phyloP scores from a whole-genome alignment of 1,140 invertebrate genomes.

The Lepeophtheirus salmonis region DNA sequence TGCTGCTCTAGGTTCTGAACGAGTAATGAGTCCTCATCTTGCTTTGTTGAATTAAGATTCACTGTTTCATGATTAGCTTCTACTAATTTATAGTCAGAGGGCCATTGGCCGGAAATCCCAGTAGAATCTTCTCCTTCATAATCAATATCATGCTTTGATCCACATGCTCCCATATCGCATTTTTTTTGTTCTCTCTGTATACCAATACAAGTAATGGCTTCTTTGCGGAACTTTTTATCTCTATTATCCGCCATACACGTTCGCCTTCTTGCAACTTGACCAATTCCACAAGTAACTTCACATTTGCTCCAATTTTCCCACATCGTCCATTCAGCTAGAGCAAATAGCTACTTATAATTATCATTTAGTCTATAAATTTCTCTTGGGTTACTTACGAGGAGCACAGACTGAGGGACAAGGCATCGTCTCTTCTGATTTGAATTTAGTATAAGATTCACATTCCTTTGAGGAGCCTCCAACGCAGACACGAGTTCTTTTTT shows the following conservation, averaged over 20 bases:
- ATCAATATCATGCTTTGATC: neutral
- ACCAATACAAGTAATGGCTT: neutral
- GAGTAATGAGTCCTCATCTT: neutral
- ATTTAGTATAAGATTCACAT: neutral
- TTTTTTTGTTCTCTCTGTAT: neutral
- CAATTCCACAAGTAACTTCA: constrained; percentile 1
- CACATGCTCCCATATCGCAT: neutral
- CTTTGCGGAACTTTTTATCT: neutral
- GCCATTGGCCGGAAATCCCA: neutral
- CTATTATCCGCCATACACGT: neutral
- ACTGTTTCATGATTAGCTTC: neutral
- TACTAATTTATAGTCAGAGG: neutral
- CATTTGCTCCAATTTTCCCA: neutral
- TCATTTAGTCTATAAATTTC: too few species aligned
- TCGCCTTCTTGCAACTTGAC: constrained; percentile 5
- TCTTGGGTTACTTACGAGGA: neutral
- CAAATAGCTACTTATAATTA: neutral
- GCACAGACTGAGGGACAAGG: neutral
- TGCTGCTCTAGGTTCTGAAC: neutral
- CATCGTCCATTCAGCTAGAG: constrained; percentile 3
- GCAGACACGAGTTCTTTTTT: neutral
- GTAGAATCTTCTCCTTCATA: neutral
- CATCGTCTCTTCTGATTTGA: neutral
- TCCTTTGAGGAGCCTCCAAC: neutral
- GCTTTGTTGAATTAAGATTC: neutral